Evolutionary conservation across 2,888 invertebrate species (phyloP), one percentile per base, ranked within the genome.

Genomic region (Reticulitermes lucifugus): DNA sequence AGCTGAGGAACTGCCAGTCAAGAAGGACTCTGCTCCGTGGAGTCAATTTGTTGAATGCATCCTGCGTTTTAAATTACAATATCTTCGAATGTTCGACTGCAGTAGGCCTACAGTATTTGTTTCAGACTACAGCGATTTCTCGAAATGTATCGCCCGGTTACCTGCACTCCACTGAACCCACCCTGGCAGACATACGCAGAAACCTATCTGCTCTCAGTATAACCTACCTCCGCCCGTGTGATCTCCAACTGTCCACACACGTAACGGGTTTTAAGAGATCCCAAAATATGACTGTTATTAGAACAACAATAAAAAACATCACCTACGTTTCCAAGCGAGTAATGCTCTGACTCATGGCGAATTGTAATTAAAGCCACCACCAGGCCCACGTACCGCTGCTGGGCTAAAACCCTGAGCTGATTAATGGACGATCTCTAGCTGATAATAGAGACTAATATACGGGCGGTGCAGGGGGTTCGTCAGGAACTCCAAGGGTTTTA

Each of bases 371-470:
- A 73, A 9, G 73, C 73, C 41, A 35, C 73, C 73, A 41, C 18
- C 25, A 29, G 21, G 75, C 46, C 46, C 46, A 46, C 12, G 46
- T 46, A 60, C 41, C 51, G 41, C n/a, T 22, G 77, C n/a, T 22
- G 43, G 41, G 43, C 43, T 46, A 51, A 41, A 77, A 77, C 77
- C 46, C 77, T 77, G 77, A 2, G 35, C 46, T 77, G 77, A 77
- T 77, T 77, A 77, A 77, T 77, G 77, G 77, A 77, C 77, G 77
- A 77, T 43, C 43, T 18, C 51, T 46, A 46, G 77, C 77, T 77
- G 77, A 77, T 77, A 77, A 77, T 77, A 77, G 46, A 77, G 51
- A 46, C 43, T 77, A 77, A 77, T 77, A 77, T n/a, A 77, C n/a
- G 25, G 77, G 43, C 77, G 46, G 73, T 7, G 21, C 73, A 35